Evolutionary conservation across 1,140 invertebrate species (phyloP).

Genomic region (Zeugodacus cucurbitae): DNA sequence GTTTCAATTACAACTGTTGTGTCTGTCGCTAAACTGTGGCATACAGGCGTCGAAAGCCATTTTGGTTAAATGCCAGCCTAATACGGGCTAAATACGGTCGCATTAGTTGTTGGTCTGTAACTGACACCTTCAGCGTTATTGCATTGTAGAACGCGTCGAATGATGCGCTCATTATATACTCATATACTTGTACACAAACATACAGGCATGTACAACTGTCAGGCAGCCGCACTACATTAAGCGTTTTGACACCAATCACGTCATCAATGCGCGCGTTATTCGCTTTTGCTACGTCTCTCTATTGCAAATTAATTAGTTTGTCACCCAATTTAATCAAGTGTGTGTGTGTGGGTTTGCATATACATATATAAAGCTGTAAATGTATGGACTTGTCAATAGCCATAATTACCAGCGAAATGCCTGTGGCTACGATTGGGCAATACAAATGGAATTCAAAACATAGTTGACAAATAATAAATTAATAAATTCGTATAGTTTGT

Average conservation of each 20-base stretch:
- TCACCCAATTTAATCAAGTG: not conserved
- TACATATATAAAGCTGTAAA: not conserved
- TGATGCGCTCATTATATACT: not conserved
- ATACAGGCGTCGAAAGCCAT: not conserved
- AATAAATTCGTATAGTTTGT: no score
- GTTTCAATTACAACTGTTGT: not conserved
- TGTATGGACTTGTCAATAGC: not conserved
- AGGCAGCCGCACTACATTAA: not conserved
- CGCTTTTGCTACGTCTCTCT: not conserved
- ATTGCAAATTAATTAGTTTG: constrained; percentile 27
- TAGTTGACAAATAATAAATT: no score
- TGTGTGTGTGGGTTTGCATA: not conserved
- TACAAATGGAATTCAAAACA: no score
- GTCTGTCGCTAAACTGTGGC: not conserved
- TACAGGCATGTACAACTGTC: not conserved
- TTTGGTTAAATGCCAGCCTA: not conserved
- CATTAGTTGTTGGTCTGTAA: not conserved
- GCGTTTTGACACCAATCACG: constrained; percentile 12
- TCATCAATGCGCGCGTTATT: not conserved
- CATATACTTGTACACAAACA: not conserved
- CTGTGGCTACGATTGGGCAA: not conserved
- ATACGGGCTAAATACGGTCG: not conserved
- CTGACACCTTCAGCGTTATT: not conserved
- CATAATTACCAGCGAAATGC: not conserved
- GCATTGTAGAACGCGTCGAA: not conserved